These are phyloP conservation scores for Xerus inauris DNA, from an alignment of 2,113 vertebrate genomes.

Conservation along the genomic window DNA sequence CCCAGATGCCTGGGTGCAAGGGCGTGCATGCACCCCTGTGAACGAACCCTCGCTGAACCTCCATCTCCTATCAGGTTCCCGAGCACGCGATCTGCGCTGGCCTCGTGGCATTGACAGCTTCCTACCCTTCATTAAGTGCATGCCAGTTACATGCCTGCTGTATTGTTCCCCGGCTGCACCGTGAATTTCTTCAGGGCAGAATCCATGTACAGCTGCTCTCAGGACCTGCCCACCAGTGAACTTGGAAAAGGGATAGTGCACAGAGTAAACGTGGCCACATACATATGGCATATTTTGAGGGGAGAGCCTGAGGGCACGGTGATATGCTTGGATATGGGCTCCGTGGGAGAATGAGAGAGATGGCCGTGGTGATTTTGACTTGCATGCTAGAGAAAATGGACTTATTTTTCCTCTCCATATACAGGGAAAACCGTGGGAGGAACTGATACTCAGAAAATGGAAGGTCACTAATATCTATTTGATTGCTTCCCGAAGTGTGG, in stretches of 20 bases:
- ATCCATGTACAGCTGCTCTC: background rate
- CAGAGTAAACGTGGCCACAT: background rate
- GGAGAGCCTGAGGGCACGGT: background rate
- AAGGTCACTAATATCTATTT: conserved; percentile 60
- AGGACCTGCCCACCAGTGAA: background rate
- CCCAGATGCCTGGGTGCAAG: too few relatives aligned
- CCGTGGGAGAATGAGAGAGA: background rate
- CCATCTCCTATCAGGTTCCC: background rate
- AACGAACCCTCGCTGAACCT: background rate
- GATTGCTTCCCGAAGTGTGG: conserved; percentile 36
- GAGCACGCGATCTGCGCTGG: fast-evolving
- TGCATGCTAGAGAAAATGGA: conserved; percentile 40
- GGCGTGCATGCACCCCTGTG: background rate
- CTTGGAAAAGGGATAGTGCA: background rate
- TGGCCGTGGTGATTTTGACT: conserved; percentile 6
- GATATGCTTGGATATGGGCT: background rate
- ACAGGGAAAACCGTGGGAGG: background rate
- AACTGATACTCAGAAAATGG: conserved; percentile 27
- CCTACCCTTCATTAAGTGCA: background rate
- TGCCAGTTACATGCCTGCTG: background rate
- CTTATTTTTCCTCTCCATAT: background rate
- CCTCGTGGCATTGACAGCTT: background rate
- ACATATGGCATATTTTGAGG: background rate
- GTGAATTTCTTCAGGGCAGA: background rate
- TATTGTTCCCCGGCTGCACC: background rate